Evolutionary conservation across 2,888 invertebrate genomes (phyloP), one percentile per base, ranked within the genome.

Genomic region (Agapetus fuscipes): DNA sequence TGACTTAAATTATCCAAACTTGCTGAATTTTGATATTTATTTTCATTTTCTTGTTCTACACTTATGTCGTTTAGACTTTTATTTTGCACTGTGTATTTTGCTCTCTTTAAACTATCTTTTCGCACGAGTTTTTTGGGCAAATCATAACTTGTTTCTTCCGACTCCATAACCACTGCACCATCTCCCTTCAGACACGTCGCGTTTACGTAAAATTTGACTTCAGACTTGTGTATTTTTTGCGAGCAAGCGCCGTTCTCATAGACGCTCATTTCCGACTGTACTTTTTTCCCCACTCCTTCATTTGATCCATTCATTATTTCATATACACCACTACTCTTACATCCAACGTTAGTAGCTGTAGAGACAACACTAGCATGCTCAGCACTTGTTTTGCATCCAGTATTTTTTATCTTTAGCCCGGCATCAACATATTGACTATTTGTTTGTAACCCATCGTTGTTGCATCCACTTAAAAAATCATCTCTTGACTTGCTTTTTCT

Each of bases 1-100:
- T 47, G 47, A 24, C 47, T 47, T 31, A 47, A 30, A 30, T 47
- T 47, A 34, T 47, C 47, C 17, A 47, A 33, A 34, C 47, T 47
- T 30, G 47, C 40, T 5, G 47, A 47, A 16, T 47, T 47, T 37
- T 47, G 44, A 33, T 47, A 45, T 37, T 40, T 45, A n/a, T 32
- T 33, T 2, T 30, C 30, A 14, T 34, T 37, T 27, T 39, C 25
- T 2, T 14, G 30, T 6, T 44, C 41, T 5, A 4, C 30, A 4
- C 9, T 14, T 15, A 45, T 17, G 20, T 47, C 47, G 27, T 47
- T 47, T 5, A 47, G 28, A 30, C 44, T 45, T 28, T 37, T 42
- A 16, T 47, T 41, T 12, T 37, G 42, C 10, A 40, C 34, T 12
- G 33, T 42, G 28, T 43, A 47, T 6, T 26, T 24, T 1, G 41